Conservation (phyloP, 2,888 invertebrate genomes). For the Pilophorus perplexus region DNA sequence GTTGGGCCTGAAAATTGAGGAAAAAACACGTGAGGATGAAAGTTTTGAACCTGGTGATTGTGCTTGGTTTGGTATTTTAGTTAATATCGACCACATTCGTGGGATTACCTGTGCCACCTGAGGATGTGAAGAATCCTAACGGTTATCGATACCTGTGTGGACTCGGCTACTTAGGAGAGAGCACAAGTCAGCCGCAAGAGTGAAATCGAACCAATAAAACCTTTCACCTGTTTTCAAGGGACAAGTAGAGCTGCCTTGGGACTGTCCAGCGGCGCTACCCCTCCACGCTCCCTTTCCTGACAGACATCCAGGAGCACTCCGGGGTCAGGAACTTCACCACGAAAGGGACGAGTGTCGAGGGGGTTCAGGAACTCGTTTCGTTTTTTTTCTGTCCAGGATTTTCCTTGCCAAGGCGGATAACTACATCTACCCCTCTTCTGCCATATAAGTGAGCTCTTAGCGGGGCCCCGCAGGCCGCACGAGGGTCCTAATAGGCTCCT, state of each 20-base stretch:
- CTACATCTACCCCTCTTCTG: constrained; percentile 30
- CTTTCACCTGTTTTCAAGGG: constrained; percentile 35
- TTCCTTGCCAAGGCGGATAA: constrained; percentile 1
- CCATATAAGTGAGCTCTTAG: constrained; percentile 36
- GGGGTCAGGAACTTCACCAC: no score
- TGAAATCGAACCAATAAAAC: constrained; percentile 35
- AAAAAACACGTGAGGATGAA: no score
- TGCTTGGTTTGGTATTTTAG: no score
- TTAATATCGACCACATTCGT: no score
- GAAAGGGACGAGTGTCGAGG: no score
- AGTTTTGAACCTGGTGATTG: no score
- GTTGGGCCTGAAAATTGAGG: no score
- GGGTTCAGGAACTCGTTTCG: constrained; percentile 24
- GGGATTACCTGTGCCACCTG: no score
- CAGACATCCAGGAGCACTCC: no score
- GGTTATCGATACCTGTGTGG: no score
- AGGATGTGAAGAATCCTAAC: no score
- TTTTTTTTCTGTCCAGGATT: constrained; percentile 5
- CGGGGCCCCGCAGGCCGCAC: background rate
- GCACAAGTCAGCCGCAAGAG: constrained; percentile 16
- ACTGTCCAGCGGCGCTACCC: constrained; percentile 2
- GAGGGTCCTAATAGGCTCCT: constrained; percentile 1
- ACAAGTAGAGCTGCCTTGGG: constrained; percentile 29
- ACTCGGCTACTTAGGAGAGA: constrained; percentile 18
- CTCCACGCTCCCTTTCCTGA: no score